These are phyloP conservation scores for Cyprinodon tularosa DNA, from an alignment of 2,113 vertebrate genomes.

Conservation along the genomic window DNA sequence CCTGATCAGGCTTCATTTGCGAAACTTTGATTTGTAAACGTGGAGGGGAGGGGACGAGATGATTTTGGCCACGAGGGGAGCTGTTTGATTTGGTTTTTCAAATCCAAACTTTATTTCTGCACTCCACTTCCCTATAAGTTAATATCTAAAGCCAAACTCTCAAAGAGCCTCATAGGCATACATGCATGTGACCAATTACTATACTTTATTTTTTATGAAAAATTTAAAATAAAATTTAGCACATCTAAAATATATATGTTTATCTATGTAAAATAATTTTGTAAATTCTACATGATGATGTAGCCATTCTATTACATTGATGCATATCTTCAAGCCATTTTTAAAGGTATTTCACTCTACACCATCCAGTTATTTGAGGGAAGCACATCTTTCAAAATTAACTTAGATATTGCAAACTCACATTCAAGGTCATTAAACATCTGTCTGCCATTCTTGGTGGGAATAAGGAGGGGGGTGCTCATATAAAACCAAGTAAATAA, in stretches of 20 bases:
- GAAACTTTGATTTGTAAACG: constrained; percentile 67
- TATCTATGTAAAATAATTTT: not conserved
- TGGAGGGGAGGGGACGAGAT: constrained; percentile 65
- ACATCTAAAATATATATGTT: not conserved
- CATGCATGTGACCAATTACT: not conserved
- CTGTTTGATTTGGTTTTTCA: constrained; percentile 8
- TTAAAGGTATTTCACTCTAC: not conserved
- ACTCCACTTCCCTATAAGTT: not conserved
- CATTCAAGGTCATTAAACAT: constrained; percentile 38
- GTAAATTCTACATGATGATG: not conserved
- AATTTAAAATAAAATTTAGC: not conserved
- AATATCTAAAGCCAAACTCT: not conserved
- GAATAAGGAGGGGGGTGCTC: constrained; percentile 18
- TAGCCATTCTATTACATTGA: not conserved
- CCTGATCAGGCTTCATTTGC: constrained; percentile 3
- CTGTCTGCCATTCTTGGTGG: constrained; percentile 16
- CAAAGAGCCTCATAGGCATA: not conserved
- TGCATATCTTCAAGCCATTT: not conserved
- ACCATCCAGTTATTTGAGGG: not conserved
- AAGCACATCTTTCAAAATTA: not conserved
- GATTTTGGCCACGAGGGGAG: constrained; percentile 43
- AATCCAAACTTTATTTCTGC: not conserved
- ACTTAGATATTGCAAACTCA: constrained; percentile 5
- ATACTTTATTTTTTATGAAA: not conserved
- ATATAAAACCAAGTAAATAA: constrained; percentile 23